A percentile compares a stretch with the other conserved stretches of the same genome.
Evolutionary conservation across 2,888 invertebrate species (phyloP).

Genomic region (Malachius bipustulatus): DNA sequence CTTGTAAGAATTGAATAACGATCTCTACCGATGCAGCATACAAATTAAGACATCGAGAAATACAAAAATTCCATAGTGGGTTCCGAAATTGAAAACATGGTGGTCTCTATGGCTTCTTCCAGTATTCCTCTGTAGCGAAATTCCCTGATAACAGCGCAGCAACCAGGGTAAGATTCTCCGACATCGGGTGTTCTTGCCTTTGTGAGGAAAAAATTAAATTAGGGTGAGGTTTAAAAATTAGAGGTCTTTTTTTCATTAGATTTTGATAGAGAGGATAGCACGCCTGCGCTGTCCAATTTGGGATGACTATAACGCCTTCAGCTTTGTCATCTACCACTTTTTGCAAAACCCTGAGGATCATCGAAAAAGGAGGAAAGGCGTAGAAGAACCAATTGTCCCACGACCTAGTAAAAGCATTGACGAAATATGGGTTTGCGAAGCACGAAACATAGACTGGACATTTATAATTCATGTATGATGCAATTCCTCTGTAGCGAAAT

Average conservation of each 20-base stretch:
- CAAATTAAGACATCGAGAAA: constrained; percentile 10
- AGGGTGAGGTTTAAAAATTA: constrained; percentile 8
- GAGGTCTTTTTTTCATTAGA: constrained; percentile 4
- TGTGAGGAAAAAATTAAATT: constrained; percentile 14
- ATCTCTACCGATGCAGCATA: constrained; percentile 3
- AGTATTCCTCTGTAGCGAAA: constrained; percentile 1
- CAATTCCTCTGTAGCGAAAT: too few relatives aligned
- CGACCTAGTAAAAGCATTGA: constrained; percentile 18
- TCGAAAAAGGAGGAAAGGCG: constrained; percentile 16
- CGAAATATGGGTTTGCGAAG: constrained; percentile 15
- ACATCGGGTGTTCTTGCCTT: constrained; percentile 9
- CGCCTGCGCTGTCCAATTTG: constrained; percentile 6
- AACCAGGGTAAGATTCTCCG: constrained; percentile 16
- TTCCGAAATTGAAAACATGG: constrained; percentile 13
- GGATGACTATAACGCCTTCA: constrained; percentile 9
- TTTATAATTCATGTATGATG: constrained; percentile 14
- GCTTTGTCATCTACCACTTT: constrained; percentile 9
- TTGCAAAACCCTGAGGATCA: constrained; percentile 9
- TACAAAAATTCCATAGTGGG: constrained; percentile 14
- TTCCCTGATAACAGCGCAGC: constrained; percentile 16
- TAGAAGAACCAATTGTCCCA: constrained; percentile 15
- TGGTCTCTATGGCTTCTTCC: constrained; percentile 13
- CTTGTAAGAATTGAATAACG: too few relatives aligned
- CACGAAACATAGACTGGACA: constrained; percentile 16
- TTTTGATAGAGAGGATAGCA: constrained; percentile 7